Evolutionary conservation across 2,888 invertebrate species (phyloP).

Genomic region (Leuctra nigra): DNA sequence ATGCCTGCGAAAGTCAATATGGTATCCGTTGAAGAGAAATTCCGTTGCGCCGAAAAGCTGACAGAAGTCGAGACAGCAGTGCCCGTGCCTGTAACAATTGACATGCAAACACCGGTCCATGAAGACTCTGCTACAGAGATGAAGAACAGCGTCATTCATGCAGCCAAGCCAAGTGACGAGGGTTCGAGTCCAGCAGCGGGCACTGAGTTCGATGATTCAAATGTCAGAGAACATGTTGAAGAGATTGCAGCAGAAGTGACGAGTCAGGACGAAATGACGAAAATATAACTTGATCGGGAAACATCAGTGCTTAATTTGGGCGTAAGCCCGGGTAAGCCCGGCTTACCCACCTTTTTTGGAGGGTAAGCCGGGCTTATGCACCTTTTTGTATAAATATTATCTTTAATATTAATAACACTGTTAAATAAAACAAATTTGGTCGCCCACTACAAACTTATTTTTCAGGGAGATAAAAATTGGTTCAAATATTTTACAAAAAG

Average conservation of each 20-base stretch:
- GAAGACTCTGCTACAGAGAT: neutral
- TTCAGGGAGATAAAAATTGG: no score
- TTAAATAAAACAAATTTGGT: no score
- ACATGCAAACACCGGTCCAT: neutral
- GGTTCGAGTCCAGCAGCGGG: neutral
- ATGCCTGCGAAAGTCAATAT: neutral
- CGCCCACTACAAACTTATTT: no score
- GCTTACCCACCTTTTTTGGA: no score
- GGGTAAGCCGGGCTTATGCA: no score
- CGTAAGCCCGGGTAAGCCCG: no score
- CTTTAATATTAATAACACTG: no score
- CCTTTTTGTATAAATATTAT: no score
- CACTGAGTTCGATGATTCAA: neutral
- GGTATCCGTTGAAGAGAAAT: neutral
- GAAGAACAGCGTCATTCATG: neutral
- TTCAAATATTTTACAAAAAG: no score
- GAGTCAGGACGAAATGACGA: neutral
- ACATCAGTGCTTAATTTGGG: no score
- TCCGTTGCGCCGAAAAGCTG: neutral
- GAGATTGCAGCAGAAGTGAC: neutral
- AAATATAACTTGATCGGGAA: no score
- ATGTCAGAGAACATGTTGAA: neutral
- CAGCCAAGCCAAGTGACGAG: neutral
- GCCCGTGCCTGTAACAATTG: neutral
- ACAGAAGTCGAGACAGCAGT: neutral